Evolutionary conservation across 2,888 invertebrate species (phyloP).

Genomic region (Drosophila niveifrons): DNA sequence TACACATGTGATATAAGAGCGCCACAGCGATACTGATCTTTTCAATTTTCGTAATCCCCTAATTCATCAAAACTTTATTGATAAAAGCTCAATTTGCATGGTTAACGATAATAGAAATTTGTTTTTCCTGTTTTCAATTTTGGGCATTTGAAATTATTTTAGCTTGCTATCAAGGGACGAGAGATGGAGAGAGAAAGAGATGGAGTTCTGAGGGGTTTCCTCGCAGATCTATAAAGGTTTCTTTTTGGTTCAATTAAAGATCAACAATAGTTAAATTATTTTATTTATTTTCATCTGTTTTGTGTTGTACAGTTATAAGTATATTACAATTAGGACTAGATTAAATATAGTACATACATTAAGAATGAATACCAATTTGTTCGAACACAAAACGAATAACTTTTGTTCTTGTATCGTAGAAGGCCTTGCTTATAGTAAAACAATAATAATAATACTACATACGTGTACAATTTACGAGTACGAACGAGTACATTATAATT

Average conservation of each 20-base stretch:
- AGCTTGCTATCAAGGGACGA: background rate
- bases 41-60: conserved; percentile 52
- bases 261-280: conserved; percentile 51
- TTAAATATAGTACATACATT: conserved; percentile 57
- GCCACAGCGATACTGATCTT: conserved; percentile 33
- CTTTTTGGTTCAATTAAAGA: conserved; percentile 12
- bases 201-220: no score
- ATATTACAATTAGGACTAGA: conserved; percentile 79
- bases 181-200: no score
- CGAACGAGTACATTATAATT: conserved; percentile 31
- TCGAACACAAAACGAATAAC: conserved; percentile 63
- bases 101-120: conserved; percentile 6
- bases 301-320: conserved; percentile 71
- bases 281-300: conserved; percentile 63
- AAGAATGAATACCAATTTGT: conserved; percentile 65
- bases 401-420: conserved; percentile 46
- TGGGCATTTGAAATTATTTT: background rate
- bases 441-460: conserved; percentile 58
- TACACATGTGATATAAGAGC: conserved; percentile 62
- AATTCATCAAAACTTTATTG: conserved; percentile 52
- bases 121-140: conserved; percentile 1
- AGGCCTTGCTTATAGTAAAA: conserved; percentile 52
- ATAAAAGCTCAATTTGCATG: conserved; percentile 27
- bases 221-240: background rate
- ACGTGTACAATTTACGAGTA: conserved; percentile 26